Conservation (phyloP, 2,113 vertebrate species). For the Regulus satrapa region DNA sequence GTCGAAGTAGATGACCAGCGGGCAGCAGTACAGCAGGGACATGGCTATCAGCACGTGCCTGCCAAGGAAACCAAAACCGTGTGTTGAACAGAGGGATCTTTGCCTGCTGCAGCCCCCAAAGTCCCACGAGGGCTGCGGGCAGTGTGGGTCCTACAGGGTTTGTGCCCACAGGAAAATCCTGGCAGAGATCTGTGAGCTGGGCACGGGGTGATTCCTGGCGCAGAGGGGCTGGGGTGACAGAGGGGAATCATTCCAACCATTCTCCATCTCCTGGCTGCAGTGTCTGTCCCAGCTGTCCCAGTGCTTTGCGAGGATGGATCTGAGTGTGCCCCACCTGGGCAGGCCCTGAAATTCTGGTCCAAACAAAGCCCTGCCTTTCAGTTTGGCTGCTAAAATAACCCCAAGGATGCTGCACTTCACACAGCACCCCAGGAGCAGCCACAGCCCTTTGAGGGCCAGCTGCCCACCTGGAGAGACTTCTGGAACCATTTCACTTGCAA, state of each 20-base stretch:
- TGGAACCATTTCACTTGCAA: neutral
- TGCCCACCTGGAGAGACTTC: neutral
- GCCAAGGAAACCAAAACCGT: neutral
- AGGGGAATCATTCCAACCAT: neutral
- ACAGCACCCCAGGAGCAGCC: neutral
- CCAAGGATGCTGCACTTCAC: neutral
- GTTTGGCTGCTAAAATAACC: neutral
- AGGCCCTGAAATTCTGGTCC: neutral
- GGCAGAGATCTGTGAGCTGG: neutral
- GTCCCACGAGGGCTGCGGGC: accelerated
- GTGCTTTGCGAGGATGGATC: neutral
- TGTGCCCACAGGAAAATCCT: neutral
- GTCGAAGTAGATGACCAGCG: slow-evolving; percentile 81
- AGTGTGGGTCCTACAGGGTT: neutral
- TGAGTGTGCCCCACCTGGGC: neutral
- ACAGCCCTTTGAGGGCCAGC: neutral
- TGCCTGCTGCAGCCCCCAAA: neutral
- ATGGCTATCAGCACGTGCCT: slow-evolving; percentile 93
- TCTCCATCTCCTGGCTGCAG: neutral
- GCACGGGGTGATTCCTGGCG: accelerated
- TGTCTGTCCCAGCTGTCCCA: neutral
- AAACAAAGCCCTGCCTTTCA: neutral
- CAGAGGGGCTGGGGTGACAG: neutral
- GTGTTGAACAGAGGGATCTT: neutral
- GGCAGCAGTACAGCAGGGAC: slow-evolving; percentile 80